A percentile compares a stretch with the other conserved stretches of the same genome.
These are phyloP conservation scores for Rhinoptilus africanus DNA, from an alignment of 2,113 vertebrate genomes.

Conservation along the genomic window DNA sequence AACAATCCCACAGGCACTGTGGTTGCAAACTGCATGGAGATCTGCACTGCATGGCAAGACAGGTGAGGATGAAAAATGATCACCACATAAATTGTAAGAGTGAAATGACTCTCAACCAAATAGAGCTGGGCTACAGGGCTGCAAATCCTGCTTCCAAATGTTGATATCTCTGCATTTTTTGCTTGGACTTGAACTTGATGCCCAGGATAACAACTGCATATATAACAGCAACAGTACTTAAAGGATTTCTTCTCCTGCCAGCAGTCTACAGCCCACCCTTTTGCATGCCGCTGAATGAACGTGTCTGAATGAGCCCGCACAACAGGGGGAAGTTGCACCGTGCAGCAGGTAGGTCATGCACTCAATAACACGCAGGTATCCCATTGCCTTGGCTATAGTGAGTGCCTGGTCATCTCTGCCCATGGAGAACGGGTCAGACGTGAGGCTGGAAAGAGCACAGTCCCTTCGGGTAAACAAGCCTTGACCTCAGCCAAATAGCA, in stretches of 20 bases:
- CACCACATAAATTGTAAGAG: not conserved
- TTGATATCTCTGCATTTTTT: not conserved
- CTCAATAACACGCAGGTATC: not conserved
- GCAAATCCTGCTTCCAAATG: not conserved
- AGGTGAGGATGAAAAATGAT: not conserved
- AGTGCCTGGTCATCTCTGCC: not conserved
- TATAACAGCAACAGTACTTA: not conserved
- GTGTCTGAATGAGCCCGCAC: not conserved
- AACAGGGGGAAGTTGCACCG: not conserved
- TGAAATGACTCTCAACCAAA: not conserved
- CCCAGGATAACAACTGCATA: not conserved
- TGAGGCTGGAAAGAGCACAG: not conserved
- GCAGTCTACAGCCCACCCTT: not conserved
- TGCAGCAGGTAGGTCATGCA: not conserved
- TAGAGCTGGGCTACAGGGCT: not conserved
- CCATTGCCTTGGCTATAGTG: not conserved
- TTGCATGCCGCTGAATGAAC: not conserved
- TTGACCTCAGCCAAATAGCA: not conserved
- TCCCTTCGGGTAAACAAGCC: not conserved
- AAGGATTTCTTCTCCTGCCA: not conserved
- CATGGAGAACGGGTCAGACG: rapidly evolving
- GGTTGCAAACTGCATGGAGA: not conserved
- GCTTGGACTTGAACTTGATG: not conserved
- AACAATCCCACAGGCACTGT: not conserved
- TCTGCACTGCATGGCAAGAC: not conserved